Evolutionary conservation across 1,140 invertebrate species (phyloP).

Genomic region (Drosophila funebris): DNA sequence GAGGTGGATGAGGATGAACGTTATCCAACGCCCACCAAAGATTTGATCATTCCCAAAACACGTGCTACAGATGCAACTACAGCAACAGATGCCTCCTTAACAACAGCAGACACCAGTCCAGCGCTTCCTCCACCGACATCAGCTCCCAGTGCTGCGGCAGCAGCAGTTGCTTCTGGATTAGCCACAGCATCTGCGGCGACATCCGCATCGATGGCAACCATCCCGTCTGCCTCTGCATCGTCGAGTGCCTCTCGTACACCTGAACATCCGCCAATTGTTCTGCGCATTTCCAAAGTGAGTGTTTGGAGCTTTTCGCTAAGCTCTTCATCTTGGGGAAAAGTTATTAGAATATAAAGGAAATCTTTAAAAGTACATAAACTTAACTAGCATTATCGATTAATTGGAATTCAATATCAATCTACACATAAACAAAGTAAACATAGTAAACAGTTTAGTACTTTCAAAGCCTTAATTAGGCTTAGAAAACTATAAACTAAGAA

Average conservation of each 20-base stretch:
- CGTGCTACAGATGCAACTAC: constrained; percentile 16
- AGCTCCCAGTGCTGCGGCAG: constrained; percentile 46
- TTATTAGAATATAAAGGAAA: too few species aligned
- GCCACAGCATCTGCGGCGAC: constrained; percentile 1
- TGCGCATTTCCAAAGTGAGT: constrained; percentile 86
- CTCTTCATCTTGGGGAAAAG: background rate
- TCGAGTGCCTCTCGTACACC: constrained; percentile 74
- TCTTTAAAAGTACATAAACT: too few species aligned
- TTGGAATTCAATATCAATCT: too few species aligned
- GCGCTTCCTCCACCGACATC: constrained; percentile 61
- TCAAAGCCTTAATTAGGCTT: too few species aligned
- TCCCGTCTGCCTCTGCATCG: constrained; percentile 45
- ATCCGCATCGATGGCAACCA: constrained; percentile 2
- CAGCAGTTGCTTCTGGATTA: constrained; percentile 82
- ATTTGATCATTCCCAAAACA: constrained; percentile 70
- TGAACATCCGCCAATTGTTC: constrained; percentile 85
- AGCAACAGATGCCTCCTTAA: constrained; percentile 13
- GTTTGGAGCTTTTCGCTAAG: constrained; percentile 17
- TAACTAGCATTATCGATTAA: too few species aligned
- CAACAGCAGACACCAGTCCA: constrained; percentile 20
- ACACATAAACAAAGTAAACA: too few species aligned
- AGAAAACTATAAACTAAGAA: too few species aligned
- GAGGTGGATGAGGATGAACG: constrained; percentile 81
- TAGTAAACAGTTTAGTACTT: too few species aligned
- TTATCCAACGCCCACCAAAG: constrained; percentile 82